These are phyloP conservation scores for Nomada ferruginata DNA, from an alignment of 2,888 invertebrate species.

Conservation along the genomic window DNA sequence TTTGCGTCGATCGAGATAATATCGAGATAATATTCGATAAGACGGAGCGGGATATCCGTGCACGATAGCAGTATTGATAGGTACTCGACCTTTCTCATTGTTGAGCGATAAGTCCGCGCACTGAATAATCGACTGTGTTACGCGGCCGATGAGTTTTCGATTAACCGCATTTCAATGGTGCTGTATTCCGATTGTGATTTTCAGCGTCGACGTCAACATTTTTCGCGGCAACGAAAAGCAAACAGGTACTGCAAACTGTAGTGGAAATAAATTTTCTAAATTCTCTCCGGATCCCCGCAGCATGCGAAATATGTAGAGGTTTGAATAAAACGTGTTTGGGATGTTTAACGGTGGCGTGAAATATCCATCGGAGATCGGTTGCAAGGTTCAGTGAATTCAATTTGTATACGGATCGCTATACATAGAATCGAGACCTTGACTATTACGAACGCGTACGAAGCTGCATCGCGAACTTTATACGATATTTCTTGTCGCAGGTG, in stretches of 20 bases:
- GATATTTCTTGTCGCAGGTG: conserved; percentile 72
- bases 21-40: conserved; percentile 71
- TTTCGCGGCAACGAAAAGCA: too few relatives aligned
- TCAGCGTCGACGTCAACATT: too few relatives aligned
- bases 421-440: conserved; percentile 64
- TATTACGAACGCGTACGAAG: conserved; percentile 31
- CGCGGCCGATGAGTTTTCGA: conserved; percentile 35
- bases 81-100: conserved; percentile 41
- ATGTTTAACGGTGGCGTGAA: conserved; percentile 55
- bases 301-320: too few relatives aligned
- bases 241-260: too few relatives aligned
- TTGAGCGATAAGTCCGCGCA: conserved; percentile 32
- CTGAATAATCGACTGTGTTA: conserved; percentile 13
- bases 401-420: conserved; percentile 52
- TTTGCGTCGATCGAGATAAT: conserved; percentile 72
- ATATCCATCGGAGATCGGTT: conserved; percentile 45
- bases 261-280: neutral
- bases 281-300: neutral
- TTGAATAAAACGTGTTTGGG: conserved; percentile 1
- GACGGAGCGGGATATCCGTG: conserved; percentile 69
- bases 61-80: conserved; percentile 53
- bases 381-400: conserved; percentile 50
- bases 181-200: neutral
- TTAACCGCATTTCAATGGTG: conserved; percentile 31
- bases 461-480: conserved; percentile 66